Conservation (phyloP, 2,888 invertebrate genomes). For the Mycalesis mineus region DNA sequence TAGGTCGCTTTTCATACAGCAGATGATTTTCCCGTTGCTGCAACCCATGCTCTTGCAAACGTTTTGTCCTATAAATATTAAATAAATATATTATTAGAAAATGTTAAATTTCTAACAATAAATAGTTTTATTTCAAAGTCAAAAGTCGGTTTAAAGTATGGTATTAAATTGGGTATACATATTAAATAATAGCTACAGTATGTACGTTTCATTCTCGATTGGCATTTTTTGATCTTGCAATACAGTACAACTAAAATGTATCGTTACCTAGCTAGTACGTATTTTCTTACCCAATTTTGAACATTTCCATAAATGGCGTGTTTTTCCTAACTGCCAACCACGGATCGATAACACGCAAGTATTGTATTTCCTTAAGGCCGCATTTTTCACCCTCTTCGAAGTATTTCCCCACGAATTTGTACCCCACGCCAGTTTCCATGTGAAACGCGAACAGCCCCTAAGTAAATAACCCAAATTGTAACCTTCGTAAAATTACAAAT, state of each 20-base stretch:
- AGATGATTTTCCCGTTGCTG: conserved; percentile 78
- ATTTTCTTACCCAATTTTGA: conserved; percentile 77
- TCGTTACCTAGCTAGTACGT: too few species aligned
- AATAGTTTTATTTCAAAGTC: too few species aligned
- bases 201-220: too few species aligned
- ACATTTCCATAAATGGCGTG: conserved; percentile 79
- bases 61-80: conserved; percentile 50
- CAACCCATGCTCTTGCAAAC: conserved; percentile 73
- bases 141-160: too few species aligned
- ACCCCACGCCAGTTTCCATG: conserved; percentile 81
- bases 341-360: conserved; percentile 80
- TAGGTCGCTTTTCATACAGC: conserved; percentile 81
- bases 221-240: too few species aligned
- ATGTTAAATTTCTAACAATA: too few species aligned
- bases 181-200: too few species aligned
- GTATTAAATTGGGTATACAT: too few species aligned
- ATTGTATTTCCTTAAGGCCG: conserved; percentile 81
- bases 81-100: too few species aligned
- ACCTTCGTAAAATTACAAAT: neutral
- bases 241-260: too few species aligned
- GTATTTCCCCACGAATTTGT: conserved; percentile 81
- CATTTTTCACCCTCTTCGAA: conserved; percentile 85
- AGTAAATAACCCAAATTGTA: conserved; percentile 15
- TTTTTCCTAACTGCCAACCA: conserved; percentile 81
- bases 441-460: conserved; percentile 83